phyloP scores from a whole-genome alignment of 2,797 vertebrate genomes.

The Tokudaia tokunoshimensis region DNA sequence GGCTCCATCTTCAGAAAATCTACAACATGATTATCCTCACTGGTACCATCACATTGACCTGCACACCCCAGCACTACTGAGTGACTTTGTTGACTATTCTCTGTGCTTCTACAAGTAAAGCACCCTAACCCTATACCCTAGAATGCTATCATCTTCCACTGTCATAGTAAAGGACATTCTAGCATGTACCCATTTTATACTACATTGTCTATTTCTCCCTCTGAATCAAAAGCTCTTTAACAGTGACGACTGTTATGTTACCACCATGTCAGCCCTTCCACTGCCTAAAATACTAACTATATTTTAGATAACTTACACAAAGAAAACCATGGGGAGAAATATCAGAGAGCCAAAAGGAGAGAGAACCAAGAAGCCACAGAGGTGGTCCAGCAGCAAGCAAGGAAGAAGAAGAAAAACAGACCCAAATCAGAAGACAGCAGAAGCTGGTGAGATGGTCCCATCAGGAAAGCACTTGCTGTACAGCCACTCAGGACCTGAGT shows the following conservation, averaged over 20 bases:
- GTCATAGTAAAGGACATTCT: too few relatives aligned
- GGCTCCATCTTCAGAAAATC: neutral
- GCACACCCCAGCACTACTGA: too few relatives aligned
- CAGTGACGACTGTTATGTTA: neutral
- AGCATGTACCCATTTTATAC: neutral
- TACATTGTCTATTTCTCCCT: neutral
- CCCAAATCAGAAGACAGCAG: too few relatives aligned
- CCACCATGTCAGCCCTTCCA: neutral
- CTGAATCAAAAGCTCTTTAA: neutral
- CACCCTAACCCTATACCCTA: too few relatives aligned
- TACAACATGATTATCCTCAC: neutral
- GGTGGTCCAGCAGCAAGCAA: neutral
- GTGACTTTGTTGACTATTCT: too few relatives aligned
- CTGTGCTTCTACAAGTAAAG: neutral
- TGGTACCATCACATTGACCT: neutral
- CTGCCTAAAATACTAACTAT: neutral
- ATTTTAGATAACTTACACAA: constrained; percentile 53
- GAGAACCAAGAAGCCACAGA: neutral
- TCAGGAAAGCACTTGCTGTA: neutral
- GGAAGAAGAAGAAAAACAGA: neutral
- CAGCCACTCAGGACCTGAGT: neutral
- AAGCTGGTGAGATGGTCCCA: neutral
- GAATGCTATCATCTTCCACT: neutral
- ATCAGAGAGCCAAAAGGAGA: neutral
- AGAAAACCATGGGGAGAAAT: neutral